Evolutionary conservation across 2,888 invertebrate species (phyloP).

Genomic region (Strigamia crassipes): DNA sequence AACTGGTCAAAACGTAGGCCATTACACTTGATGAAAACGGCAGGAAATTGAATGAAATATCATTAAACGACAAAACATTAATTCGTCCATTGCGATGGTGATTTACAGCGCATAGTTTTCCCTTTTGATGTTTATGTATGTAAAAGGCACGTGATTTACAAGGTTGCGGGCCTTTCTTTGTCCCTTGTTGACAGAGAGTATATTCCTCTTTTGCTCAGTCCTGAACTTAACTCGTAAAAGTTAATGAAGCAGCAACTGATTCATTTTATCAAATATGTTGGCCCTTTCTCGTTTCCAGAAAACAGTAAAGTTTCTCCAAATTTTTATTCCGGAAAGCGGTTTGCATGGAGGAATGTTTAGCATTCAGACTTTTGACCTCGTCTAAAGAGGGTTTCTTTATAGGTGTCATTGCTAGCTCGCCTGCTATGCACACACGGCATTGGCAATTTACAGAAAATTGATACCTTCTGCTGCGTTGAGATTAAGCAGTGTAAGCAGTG

Average conservation of each 20-base stretch:
- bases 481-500: not conserved
- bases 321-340: not conserved
- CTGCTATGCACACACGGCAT: not conserved
- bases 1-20: no score
- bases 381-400: no score
- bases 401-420: no score
- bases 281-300: not conserved
- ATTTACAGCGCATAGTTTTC: not conserved
- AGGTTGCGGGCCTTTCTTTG: not conserved
- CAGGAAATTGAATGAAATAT: not conserved
- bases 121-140: not conserved
- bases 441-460: not conserved
- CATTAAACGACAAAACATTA: not conserved
- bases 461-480: not conserved
- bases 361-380: no score
- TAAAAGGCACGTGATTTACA: not conserved
- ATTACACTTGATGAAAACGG: no score
- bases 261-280: constrained; percentile 33
- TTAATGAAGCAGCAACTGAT: not conserved
- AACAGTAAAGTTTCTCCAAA: not conserved
- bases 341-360: no score
- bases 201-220: not conserved
- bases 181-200: constrained; percentile 23
- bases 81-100: not conserved
- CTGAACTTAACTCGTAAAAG: not conserved